Percentiles rank a stretch among this genome's conserved stretches.
phyloP scores from a whole-genome alignment of 2,113 vertebrate genomes.

The Cynopterus brachyotis region DNA sequence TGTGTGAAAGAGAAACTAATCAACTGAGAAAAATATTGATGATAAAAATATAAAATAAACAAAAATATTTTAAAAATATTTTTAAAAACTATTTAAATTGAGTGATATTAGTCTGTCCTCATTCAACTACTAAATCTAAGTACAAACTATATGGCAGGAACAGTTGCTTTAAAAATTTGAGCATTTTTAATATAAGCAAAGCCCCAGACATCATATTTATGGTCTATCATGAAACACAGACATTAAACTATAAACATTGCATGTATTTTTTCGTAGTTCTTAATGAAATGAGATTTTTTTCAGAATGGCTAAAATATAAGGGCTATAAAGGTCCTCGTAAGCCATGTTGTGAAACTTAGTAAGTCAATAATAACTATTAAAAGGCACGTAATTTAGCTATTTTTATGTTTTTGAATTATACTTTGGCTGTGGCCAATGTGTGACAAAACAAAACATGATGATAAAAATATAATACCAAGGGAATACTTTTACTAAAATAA shows the following conservation, averaged over 20 bases:
- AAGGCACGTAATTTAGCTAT: neutral
- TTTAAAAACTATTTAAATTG: neutral
- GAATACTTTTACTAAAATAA: neutral
- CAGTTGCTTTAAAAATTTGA: neutral
- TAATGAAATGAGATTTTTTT: neutral
- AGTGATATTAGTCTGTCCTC: neutral
- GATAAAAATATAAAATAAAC: neutral
- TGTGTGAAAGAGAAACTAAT: slow-evolving; percentile 2
- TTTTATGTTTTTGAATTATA: neutral
- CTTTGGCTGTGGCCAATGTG: neutral
- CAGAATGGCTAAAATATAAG: neutral
- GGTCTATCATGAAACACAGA: neutral
- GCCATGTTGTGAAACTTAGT: neutral
- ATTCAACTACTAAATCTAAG: neutral
- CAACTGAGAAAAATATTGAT: slow-evolving; percentile 34
- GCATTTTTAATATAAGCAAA: neutral
- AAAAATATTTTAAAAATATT: neutral
- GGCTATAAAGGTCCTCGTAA: neutral
- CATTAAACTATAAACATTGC: neutral
- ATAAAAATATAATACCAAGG: neutral
- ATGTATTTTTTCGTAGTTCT: neutral
- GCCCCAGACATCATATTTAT: neutral
- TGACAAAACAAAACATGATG: neutral
- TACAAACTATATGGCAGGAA: neutral
- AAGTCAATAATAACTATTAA: neutral